Percentiles rank a stretch among this genome's conserved stretches.
These are phyloP conservation scores for Potamarius usumacintae DNA, from an alignment of 2,113 vertebrate species.

Conservation along the genomic window DNA sequence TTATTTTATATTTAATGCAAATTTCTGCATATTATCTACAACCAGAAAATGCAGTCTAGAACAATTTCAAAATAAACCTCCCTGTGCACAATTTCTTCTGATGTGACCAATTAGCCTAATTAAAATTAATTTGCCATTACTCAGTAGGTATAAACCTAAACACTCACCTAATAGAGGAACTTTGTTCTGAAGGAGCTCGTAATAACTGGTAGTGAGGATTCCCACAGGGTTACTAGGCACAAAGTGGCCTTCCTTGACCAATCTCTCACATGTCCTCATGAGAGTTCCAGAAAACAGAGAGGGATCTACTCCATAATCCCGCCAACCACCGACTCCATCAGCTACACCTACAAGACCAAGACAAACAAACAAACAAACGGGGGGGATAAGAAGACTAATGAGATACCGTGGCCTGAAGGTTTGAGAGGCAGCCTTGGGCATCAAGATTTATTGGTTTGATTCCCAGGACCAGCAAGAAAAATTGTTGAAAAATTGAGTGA, in stretches of 20 bases:
- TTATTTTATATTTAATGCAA: not conserved
- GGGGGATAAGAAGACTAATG: not conserved
- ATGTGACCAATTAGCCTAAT: not conserved
- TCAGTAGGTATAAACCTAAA: not conserved
- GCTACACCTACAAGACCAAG: slow-evolving; percentile 81
- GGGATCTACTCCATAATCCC: slow-evolving; percentile 97
- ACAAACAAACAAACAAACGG: too few species aligned
- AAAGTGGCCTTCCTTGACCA: slow-evolving; percentile 95
- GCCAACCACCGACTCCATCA: slow-evolving; percentile 96
- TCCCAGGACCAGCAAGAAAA: too few species aligned
- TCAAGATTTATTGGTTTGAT: too few species aligned
- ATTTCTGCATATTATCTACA: too few species aligned
- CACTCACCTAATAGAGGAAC: slow-evolving; percentile 92
- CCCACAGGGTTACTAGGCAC: slow-evolving; percentile 90
- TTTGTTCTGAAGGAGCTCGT: slow-evolving; percentile 97
- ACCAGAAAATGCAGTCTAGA: not conserved
- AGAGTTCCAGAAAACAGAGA: slow-evolving; percentile 98
- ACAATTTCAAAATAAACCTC: not conserved
- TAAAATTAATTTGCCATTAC: not conserved
- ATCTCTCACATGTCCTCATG: slow-evolving; percentile 94
- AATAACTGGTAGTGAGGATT: slow-evolving; percentile 93
- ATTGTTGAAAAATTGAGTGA: too few species aligned
- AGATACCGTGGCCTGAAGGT: not conserved
- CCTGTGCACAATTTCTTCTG: not conserved
- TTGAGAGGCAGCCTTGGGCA: too few species aligned